Evolutionary conservation across 2,888 invertebrate species (phyloP), one percentile per base, ranked within the genome.

Genomic region (Augochlorella aurata): DNA sequence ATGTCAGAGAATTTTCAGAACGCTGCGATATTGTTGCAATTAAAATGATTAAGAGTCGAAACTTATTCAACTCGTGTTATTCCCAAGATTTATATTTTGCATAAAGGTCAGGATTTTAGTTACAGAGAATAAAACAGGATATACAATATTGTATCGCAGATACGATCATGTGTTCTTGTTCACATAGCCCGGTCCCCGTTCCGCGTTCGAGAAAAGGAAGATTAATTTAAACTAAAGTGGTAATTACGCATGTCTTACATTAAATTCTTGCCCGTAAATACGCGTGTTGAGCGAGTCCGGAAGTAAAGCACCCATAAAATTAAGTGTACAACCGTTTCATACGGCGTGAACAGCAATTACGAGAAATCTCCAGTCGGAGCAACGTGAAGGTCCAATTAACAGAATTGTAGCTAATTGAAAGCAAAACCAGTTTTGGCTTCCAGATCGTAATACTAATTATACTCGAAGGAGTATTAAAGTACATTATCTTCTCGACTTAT

Each of bases 341-440:
- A 63, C 52, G 78, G 50, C 50, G 67, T 72, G 67, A 80, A 45
- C 68, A 7, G 68, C 63, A 65, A 54, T 79, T 79, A 73, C 79
- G 63, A 49, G 52, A 49, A 80, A 80, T 61, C 67, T 63, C 47
- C 49, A 73, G 68, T 63, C 61, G 72, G 61, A 79, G 63, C 68
- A 68, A 79, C 14, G 50, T 65, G 68, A 47, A 52, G 63, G 52
- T 21, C 63, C 79, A 79, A 54, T 81, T 81, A 81, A 79, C 63
- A 68, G 52, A 29, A 74, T 69, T 65, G 61, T 68, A 58, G 73
- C 63, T 81, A 81, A 81, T 81, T 81, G 80, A 81, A 81, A 68
- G 73, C 16, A 73, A 24, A 81, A 80, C 80, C 81, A 69, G 81
- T 81, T 81, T 80, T 65, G 54, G 65, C 79, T 79, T 69, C 69